phyloP scores from a whole-genome alignment of 2,113 vertebrate genomes.

The Rhinoderma darwinii region DNA sequence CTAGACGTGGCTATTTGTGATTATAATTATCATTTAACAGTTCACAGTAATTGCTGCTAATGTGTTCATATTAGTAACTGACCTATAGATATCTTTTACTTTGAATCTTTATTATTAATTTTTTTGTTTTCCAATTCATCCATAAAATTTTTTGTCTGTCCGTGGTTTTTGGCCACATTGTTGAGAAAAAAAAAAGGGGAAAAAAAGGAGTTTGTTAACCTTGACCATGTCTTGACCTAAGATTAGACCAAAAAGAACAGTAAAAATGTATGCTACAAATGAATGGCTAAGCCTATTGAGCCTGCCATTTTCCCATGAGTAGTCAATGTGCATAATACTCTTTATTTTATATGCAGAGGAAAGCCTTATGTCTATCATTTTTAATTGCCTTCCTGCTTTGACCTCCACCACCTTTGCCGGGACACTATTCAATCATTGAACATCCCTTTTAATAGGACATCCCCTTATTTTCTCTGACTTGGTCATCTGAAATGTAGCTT shows the following conservation, averaged over 20 bases:
- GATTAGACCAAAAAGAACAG: neutral
- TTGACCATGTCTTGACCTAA: neutral
- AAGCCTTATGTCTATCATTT: conserved; percentile 29
- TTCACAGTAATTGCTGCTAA: neutral
- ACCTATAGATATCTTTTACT: no score
- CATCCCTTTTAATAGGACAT: conserved; percentile 25
- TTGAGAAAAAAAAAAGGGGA: neutral
- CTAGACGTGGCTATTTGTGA: no score
- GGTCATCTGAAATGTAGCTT: conserved; percentile 33
- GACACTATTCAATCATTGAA: conserved; percentile 34
- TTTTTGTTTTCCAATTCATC: neutral
- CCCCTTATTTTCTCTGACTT: conserved; percentile 25
- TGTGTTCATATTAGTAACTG: neutral
- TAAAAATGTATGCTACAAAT: neutral
- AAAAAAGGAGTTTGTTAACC: neutral
- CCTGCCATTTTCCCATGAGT: conserved; percentile 4
- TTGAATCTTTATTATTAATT: no score
- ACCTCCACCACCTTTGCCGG: conserved; percentile 9
- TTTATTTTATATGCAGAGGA: neutral
- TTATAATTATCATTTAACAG: neutral
- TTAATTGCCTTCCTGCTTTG: conserved; percentile 27
- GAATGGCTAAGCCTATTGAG: neutral
- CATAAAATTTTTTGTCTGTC: neutral
- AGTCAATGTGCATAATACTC: conserved; percentile 19
- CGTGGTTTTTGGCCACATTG: neutral